Evolutionary conservation across 2,797 vertebrate species (phyloP).

Genomic region (Pyrocephalus nanus): DNA sequence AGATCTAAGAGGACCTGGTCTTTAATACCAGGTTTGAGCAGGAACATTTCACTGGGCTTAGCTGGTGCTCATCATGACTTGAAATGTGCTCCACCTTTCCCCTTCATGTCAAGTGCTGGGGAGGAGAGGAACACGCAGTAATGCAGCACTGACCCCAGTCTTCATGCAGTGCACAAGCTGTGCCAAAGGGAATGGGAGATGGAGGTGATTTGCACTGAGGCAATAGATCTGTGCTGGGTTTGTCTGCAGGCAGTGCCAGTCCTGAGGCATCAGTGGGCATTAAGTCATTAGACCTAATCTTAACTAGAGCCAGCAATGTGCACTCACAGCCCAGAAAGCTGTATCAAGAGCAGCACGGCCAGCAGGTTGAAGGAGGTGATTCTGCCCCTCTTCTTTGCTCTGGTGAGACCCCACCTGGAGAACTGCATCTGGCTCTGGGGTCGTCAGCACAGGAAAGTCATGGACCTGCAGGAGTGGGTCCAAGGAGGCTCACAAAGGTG

Average conservation of each 20-base stretch:
- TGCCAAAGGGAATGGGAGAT: background rate
- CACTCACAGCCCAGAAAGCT: background rate
- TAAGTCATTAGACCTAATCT: background rate
- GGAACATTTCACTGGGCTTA: background rate
- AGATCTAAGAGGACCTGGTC: background rate
- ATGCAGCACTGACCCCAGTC: background rate
- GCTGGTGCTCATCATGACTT: background rate
- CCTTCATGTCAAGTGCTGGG: rapidly evolving
- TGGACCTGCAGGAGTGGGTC: background rate
- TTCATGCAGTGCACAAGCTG: background rate
- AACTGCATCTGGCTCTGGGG: background rate
- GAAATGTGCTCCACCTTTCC: background rate
- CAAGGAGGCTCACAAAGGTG: background rate
- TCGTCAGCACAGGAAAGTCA: background rate
- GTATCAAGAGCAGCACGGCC: background rate
- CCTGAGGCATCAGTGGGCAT: too few relatives aligned
- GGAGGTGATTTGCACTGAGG: rapidly evolving
- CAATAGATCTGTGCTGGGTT: background rate
- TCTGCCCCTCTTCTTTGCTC: background rate
- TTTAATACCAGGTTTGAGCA: background rate
- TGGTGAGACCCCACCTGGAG: background rate
- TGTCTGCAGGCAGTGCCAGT: background rate
- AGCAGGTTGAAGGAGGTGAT: background rate
- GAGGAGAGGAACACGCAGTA: background rate
- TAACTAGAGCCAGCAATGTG: background rate